These are phyloP conservation scores for Barnardius zonarius DNA, from an alignment of 2,113 vertebrate genomes.

Conservation along the genomic window DNA sequence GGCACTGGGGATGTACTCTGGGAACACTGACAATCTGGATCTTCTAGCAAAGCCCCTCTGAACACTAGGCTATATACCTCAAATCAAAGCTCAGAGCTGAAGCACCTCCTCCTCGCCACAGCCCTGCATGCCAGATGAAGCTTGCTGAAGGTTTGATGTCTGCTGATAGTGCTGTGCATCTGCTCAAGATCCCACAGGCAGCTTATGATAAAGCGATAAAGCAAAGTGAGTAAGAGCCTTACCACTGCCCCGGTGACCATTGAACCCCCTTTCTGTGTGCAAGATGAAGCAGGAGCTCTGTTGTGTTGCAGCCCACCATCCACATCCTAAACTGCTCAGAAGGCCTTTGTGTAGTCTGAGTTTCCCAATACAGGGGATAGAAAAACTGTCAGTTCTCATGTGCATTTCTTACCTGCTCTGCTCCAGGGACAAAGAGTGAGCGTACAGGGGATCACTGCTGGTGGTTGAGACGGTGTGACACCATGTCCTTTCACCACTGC, in stretches of 20 bases:
- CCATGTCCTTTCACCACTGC: not conserved
- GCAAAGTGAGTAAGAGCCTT: fast-evolving
- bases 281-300: not conserved
- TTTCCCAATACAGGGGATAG: not conserved
- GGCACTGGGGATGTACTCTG: not conserved
- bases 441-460: not conserved
- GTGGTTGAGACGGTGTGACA: not conserved
- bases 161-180: not conserved
- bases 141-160: not conserved
- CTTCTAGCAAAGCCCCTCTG: not conserved
- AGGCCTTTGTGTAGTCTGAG: not conserved
- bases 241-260: not conserved
- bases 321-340: not conserved
- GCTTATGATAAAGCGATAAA: not conserved
- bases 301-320: not conserved
- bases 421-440: not conserved
- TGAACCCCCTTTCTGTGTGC: not conserved
- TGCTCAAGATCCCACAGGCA: not conserved
- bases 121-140: not conserved
- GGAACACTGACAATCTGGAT: not conserved
- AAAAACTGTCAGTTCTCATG: not conserved
- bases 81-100: not conserved
- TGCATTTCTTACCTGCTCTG: not conserved
- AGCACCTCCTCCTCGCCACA: not conserved
- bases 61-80: not conserved